Evolutionary conservation across 2,888 invertebrate genomes (phyloP).

Genomic region (Tipula lateralis): DNA sequence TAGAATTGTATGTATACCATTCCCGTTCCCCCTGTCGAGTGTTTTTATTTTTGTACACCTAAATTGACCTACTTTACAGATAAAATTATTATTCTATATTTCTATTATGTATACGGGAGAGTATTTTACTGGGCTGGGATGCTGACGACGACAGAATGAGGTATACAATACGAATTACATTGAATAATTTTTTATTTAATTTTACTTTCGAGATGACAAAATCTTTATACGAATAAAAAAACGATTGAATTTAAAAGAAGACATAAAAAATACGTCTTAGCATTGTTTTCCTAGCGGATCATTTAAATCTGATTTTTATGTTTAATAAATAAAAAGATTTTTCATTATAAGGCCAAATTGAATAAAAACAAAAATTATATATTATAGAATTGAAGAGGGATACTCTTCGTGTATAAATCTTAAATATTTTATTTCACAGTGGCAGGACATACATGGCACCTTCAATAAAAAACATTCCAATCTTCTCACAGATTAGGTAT

Average conservation of each 20-base stretch:
- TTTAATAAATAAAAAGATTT: neutral
- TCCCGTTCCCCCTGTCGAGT: neutral
- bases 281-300: neutral
- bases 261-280: neutral
- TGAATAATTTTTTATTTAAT: neutral
- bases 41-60: neutral
- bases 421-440: too few relatives aligned
- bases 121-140: neutral
- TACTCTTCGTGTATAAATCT: too few relatives aligned
- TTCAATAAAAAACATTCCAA: too few relatives aligned
- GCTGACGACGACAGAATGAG: neutral
- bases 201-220: neutral
- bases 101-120: neutral
- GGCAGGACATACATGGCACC: too few relatives aligned
- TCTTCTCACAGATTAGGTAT: too few relatives aligned
- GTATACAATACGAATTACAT: neutral
- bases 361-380: neutral
- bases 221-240: neutral
- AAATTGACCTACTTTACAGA: slow-evolving; percentile 19
- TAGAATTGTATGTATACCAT: neutral
- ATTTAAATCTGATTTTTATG: neutral
- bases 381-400: neutral
- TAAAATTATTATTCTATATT: neutral
- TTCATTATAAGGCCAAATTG: neutral
- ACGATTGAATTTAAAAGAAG: neutral